Conservation (phyloP, 2,797 vertebrate genomes). For the Thripadectes ignobilis region DNA sequence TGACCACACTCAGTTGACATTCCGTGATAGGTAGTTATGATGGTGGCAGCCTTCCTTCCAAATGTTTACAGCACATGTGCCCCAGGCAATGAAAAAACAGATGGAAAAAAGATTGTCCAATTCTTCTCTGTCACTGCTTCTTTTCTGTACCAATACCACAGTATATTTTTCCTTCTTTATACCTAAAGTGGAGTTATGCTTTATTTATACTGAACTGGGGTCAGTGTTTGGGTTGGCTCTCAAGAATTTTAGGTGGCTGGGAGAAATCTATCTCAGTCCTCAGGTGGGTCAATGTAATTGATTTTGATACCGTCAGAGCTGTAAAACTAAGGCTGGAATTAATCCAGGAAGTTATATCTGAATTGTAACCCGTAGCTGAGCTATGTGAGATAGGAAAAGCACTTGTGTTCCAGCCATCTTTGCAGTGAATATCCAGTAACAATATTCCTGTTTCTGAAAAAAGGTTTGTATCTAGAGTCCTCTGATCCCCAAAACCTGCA, state of each 20-base stretch:
- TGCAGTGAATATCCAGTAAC: background rate
- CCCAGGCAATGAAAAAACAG: background rate
- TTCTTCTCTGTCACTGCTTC: background rate
- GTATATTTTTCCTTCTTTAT: background rate
- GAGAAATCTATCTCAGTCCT: background rate
- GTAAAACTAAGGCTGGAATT: background rate
- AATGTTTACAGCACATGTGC: background rate
- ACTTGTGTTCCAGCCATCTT: background rate
- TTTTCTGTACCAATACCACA: fast-evolving
- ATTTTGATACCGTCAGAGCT: background rate
- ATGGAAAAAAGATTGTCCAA: background rate
- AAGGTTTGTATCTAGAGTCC: background rate
- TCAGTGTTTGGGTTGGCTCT: background rate
- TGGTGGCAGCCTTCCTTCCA: background rate
- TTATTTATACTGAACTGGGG: background rate
- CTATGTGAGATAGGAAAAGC: fast-evolving
- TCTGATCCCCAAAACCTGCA: background rate
- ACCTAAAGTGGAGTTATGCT: background rate
- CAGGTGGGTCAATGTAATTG: background rate
- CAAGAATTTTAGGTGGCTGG: background rate
- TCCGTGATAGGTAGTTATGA: background rate
- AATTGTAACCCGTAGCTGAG: background rate
- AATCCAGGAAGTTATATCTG: background rate
- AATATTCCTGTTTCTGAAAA: background rate
- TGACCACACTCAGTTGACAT: background rate